A percentile compares a stretch with the other conserved stretches of the same genome.
These are phyloP conservation scores for Philaethria dido DNA, from an alignment of 2,888 invertebrate genomes.

Conservation along the genomic window DNA sequence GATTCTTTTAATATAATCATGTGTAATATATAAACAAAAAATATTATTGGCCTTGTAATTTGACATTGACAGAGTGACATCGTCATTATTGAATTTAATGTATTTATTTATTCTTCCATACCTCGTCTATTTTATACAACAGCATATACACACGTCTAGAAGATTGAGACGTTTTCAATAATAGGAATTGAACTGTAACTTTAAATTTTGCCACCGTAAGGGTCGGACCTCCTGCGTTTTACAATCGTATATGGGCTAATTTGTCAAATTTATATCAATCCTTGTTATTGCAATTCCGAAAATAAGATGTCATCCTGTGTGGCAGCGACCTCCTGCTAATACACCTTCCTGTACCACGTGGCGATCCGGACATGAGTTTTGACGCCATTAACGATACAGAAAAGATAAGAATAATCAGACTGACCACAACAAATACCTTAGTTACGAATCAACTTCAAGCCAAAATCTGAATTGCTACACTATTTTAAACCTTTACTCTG, in stretches of 20 bases:
- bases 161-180: slow-evolving; percentile 33
- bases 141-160: slow-evolving; percentile 9
- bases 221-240: slow-evolving; percentile 66
- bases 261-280: slow-evolving; percentile 69
- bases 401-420: slow-evolving; percentile 76
- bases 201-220: slow-evolving; percentile 41
- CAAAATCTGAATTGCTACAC: slow-evolving; percentile 15
- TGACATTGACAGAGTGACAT: slow-evolving; percentile 12
- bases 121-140: slow-evolving; percentile 9
- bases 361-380: slow-evolving; percentile 78
- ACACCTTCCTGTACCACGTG: slow-evolving; percentile 79
- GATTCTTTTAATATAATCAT: slow-evolving; percentile 14
- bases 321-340: slow-evolving; percentile 68
- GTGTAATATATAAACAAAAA: slow-evolving; percentile 7
- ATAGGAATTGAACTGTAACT: slow-evolving; percentile 45
- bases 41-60: slow-evolving; percentile 24
- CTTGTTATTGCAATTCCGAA: slow-evolving; percentile 59
- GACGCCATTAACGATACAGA: slow-evolving; percentile 76
- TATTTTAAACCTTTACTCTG: slow-evolving; percentile 47
- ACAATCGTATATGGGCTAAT: slow-evolving; percentile 52
- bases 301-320: slow-evolving; percentile 78
- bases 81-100: slow-evolving; percentile 13
- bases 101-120: slow-evolving; percentile 9
- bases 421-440: slow-evolving; percentile 67
- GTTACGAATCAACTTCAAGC: slow-evolving; percentile 39